Evolutionary conservation across 2,888 invertebrate species (phyloP).

Genomic region (Graphium colonna): DNA sequence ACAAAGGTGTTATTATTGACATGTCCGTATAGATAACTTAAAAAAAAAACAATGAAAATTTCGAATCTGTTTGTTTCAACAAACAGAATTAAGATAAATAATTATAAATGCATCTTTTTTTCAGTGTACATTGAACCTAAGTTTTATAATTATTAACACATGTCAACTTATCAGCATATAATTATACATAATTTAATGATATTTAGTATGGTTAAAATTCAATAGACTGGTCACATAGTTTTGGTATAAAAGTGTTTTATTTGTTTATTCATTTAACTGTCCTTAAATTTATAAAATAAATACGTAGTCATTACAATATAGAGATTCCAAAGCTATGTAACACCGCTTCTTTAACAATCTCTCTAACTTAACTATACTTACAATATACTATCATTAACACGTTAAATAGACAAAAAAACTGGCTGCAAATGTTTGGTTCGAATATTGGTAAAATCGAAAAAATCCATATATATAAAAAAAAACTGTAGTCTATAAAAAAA

Average conservation of each 20-base stretch:
- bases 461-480: background rate
- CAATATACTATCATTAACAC: constrained; percentile 29
- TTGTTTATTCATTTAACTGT: constrained; percentile 25
- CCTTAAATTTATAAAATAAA: constrained; percentile 33
- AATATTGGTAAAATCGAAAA: constrained; percentile 41
- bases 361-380: constrained; percentile 28
- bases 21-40: no score
- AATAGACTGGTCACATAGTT: constrained; percentile 60
- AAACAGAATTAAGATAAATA: no score
- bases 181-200: constrained; percentile 25
- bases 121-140: constrained; percentile 22
- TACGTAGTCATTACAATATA: constrained; percentile 26
- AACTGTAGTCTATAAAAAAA: constrained; percentile 28
- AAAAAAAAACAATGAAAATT: no score
- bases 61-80: no score
- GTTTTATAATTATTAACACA: constrained; percentile 34
- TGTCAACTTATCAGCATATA: constrained; percentile 43
- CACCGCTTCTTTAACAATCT: constrained; percentile 2
- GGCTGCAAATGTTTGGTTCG: constrained; percentile 61
- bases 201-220: constrained; percentile 29
- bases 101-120: no score
- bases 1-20: no score
- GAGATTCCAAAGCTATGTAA: constrained; percentile 20
- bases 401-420: constrained; percentile 49
- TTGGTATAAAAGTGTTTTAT: constrained; percentile 60